Evolutionary conservation across 2,888 invertebrate species (phyloP), one percentile per base, ranked within the genome.

Genomic region (Drosophila austrosaltans): DNA sequence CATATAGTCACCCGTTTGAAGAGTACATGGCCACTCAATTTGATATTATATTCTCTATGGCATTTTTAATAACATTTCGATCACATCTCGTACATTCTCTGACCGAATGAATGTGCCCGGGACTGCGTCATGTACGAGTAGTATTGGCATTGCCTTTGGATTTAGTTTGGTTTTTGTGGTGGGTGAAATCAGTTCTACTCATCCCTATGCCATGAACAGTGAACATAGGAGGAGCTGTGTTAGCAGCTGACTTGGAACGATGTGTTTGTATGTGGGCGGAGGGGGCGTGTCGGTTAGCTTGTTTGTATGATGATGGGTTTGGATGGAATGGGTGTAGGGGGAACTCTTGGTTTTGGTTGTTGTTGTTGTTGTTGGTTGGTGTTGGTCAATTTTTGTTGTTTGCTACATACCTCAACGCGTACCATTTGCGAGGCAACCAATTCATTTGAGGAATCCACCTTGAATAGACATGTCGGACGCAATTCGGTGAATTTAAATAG

Each of bases 401-500:
- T 39, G 57, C 10, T 77, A 89, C 90, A 89, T 88, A 92, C 92
- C 92, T 92, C 92, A 61, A 90, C 91, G 71, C 89, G 89, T 63
- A 91, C 73, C 91, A 92, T 91, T 76, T 90, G 81, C 20, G 91
- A 83, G 66, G 86, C 3, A 25, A 48, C 48, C 25, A 74, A 77
- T 69, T 89, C 90, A 69, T 90, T 86, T 58, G 76, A 57, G 75
- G 82, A 63, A 69, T 92, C 91, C 73, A 92, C 87, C 74, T 86
- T 90, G 85, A 92, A 92, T 61, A 92, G 90, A 82, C 92, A 93
- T 40, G 90, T 91, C 69, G 92, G 92, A 28, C 92, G 90, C 76
- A 92, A 77, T 75, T 93, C 92, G 73, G 90, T 90, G 82, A 91
- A 92, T 87, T 92, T 92, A 82, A 92, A 92, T 72, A 92, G 87